Base-by-base conservation (phyloP, 2,797 vertebrate species). In the Leptoclinus maculatus region DNA sequence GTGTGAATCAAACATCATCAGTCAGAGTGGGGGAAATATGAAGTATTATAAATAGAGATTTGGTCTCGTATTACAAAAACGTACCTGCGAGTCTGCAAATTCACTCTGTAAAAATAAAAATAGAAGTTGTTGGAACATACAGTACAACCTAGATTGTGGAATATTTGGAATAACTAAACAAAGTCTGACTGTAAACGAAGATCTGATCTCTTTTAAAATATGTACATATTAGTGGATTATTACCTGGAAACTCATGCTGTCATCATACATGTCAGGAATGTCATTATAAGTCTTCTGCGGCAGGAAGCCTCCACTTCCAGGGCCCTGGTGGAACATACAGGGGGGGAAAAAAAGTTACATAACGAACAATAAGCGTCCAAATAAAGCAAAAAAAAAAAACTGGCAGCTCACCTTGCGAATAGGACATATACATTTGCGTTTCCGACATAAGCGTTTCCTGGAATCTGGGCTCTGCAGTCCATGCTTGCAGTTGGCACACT, bases 401-500 rank as follows among this genome's bases (percentile, higher is more conserved):
- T n/a, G 2, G 29, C 17, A 27, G 47, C 79, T 58, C 66, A 95
- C 94, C 92, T 94, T 95, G 56, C 93, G 93, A 49, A 95, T 92
- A 5, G 95, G 95, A 83, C 88, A 94, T 59, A 95, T 89, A 59
- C 95, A 96, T 85, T 91, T 95, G 17, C 95, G 88, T 76, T 93
- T 94, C 38, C 92, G 83, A 64, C 95, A 95, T 12, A 93, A 38
- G 6, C 94, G 91, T 82, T 91, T 94, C 49, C 88, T 81, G 38
- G 89, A 77, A 21, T 90, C 91, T 0, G 89, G 88, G 68, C 89
- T 93, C 57, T 88, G 83, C 57, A 87, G 80, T 21, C 90, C 89
- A 23, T 92, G 90, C 70, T 91, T 93, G 83, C 97, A 98, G 87
- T 95, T 96, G 25, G 95, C 94, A 90, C 97, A 98, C 83, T 92